Conservation (phyloP, 2,113 vertebrate genomes). For the Pachycephala philippinensis region DNA sequence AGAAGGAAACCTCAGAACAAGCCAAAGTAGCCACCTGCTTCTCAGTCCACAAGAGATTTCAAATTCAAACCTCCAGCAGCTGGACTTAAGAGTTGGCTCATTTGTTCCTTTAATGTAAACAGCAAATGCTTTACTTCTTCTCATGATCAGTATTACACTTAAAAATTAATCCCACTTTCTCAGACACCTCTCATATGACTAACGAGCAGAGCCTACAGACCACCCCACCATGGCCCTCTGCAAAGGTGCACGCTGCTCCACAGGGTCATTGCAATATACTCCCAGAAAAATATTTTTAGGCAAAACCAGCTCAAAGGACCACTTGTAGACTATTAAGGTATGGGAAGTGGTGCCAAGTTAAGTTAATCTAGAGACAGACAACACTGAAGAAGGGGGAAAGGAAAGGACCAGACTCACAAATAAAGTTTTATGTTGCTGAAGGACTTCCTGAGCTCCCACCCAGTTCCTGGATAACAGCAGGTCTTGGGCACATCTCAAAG, state of each 20-base stretch:
- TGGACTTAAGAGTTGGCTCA: background rate
- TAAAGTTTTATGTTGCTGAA: constrained; percentile 78
- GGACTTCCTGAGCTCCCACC: constrained; percentile 82
- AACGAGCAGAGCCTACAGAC: rapidly evolving
- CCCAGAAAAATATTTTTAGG: background rate
- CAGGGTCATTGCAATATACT: background rate
- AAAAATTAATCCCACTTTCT: background rate
- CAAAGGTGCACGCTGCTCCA: background rate
- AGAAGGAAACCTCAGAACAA: background rate
- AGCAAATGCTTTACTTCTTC: background rate
- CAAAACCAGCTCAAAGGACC: background rate
- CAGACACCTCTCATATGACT: background rate
- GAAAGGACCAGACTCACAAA: constrained; percentile 75
- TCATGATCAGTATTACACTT: background rate
- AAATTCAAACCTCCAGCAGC: background rate
- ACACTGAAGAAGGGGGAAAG: background rate
- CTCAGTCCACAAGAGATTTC: background rate
- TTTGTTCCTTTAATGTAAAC: background rate
- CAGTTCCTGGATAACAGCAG: constrained; percentile 82
- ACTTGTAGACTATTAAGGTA: background rate
- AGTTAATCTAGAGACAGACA: background rate
- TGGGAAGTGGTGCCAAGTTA: background rate
- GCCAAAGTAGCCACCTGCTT: background rate
- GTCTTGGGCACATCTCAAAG: constrained; percentile 88
- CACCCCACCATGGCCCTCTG: background rate